Percentiles rank a stretch among this genome's conserved stretches.
These are phyloP conservation scores for Cepaea hortensis DNA, from an alignment of 2,888 invertebrate species.

Conservation along the genomic window DNA sequence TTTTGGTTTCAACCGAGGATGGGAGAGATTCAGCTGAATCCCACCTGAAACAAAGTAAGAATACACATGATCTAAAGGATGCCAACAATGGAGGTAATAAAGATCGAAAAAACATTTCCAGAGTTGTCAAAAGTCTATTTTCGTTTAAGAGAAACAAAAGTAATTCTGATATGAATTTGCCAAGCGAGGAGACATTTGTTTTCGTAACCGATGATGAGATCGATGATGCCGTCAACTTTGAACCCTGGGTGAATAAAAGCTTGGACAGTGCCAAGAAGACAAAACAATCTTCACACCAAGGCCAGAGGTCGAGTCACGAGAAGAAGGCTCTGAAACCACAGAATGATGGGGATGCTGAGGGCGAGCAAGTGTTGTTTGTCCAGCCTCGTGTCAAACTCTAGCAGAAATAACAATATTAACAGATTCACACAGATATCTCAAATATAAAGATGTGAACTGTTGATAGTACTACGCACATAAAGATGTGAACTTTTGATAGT, in stretches of 20 bases:
- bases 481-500: too few species aligned
- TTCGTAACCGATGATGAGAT: constrained; percentile 3
- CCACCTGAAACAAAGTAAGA: not conserved
- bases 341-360: not conserved
- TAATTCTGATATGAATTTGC: not conserved
- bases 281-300: not conserved
- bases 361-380: not conserved
- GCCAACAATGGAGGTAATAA: not conserved
- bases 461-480: too few species aligned
- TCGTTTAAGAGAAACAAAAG: constrained; percentile 7
- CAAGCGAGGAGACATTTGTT: constrained; percentile 1
- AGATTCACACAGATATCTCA: too few species aligned
- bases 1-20: constrained; percentile 8
- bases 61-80: not conserved
- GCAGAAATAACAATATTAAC: too few species aligned
- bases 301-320: not conserved
- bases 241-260: constrained; percentile 16
- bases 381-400: not conserved
- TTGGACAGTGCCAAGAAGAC: constrained; percentile 12
- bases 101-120: not conserved
- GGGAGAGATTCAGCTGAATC: not conserved
- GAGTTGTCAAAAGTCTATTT: not conserved
- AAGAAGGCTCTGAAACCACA: not conserved
- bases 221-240: not conserved
- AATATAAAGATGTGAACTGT: too few species aligned